A percentile compares a stretch with the other conserved stretches of the same genome.
These are phyloP conservation scores for Magallana angulata DNA, from an alignment of 1,140 invertebrate species.

Conservation along the genomic window DNA sequence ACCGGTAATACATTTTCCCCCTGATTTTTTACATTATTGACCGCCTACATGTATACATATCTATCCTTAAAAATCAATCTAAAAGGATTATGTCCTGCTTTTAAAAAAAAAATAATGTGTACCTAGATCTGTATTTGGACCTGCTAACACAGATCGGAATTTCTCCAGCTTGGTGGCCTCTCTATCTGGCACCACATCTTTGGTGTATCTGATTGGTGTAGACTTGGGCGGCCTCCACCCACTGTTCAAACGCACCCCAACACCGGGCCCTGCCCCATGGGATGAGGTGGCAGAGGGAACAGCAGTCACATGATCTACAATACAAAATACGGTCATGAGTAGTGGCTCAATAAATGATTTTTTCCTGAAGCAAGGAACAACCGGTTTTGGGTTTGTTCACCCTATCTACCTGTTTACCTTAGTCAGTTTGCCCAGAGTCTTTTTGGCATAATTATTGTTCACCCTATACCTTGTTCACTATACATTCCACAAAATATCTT, in stretches of 20 bases:
- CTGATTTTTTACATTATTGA: neutral
- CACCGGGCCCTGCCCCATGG: constrained; percentile 76
- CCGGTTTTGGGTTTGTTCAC: too few relatives aligned
- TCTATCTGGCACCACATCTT: constrained; percentile 75
- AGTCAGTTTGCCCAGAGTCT: too few relatives aligned
- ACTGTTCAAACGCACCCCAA: constrained; percentile 76
- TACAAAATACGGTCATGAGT: neutral
- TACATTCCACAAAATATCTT: too few relatives aligned
- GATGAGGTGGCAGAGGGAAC: constrained; percentile 58
- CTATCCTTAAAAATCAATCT: too few relatives aligned
- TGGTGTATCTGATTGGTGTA: constrained; percentile 69
- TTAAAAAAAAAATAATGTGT: neutral
- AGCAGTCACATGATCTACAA: constrained; percentile 57
- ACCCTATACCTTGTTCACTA: too few relatives aligned
- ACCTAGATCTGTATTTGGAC: constrained; percentile 72
- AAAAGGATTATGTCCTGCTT: too few relatives aligned
- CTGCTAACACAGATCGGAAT: constrained; percentile 71
- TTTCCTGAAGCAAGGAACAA: too few relatives aligned
- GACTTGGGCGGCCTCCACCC: constrained; percentile 70
- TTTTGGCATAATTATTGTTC: too few relatives aligned
- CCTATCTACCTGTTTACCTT: too few relatives aligned
- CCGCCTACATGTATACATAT: too few relatives aligned
- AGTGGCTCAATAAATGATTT: too few relatives aligned
- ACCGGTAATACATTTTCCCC: too few relatives aligned
- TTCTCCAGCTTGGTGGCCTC: constrained; percentile 83